phyloP scores from a whole-genome alignment of 2,797 vertebrate species.

The Champsocephalus gunnari region DNA sequence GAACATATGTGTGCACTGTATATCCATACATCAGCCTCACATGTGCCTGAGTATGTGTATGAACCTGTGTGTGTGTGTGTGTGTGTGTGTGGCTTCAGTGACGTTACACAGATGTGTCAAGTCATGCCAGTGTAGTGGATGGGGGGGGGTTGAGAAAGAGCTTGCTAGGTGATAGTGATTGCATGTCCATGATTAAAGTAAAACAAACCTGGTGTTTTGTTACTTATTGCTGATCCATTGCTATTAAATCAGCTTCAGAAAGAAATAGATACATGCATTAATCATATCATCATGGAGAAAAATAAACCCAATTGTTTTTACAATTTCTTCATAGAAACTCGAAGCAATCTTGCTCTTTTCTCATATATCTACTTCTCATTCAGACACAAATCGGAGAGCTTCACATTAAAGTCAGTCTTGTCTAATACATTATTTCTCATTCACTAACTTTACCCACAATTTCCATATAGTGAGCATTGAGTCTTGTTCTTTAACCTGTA shows the following conservation, averaged over 20 bases:
- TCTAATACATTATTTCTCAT: not conserved
- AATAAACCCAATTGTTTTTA: not conserved
- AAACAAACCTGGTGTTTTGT: slow-evolving; percentile 7
- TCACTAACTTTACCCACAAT: slow-evolving; percentile 1
- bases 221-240: not conserved
- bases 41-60: slow-evolving; percentile 2
- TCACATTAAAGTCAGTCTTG: not conserved
- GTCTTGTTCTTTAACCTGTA: no score
- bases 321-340: not conserved
- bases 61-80: slow-evolving; percentile 11
- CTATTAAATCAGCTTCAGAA: not conserved
- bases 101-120: slow-evolving; percentile 60
- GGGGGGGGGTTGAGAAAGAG: not conserved
- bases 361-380: not conserved
- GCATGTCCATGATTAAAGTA: slow-evolving; percentile 13
- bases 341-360: not conserved
- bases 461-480: not conserved
- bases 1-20: slow-evolving; percentile 55
- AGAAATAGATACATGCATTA: not conserved
- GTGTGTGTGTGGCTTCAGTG: slow-evolving; percentile 33
- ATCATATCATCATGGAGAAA: not conserved
- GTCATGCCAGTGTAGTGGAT: slow-evolving; percentile 19
- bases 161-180: slow-evolving; percentile 28
- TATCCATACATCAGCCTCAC: slow-evolving; percentile 46
- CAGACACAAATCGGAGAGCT: slow-evolving; percentile 2